phyloP scores from a whole-genome alignment of 2,888 invertebrate genomes.

The Ariolimax columbianus region DNA sequence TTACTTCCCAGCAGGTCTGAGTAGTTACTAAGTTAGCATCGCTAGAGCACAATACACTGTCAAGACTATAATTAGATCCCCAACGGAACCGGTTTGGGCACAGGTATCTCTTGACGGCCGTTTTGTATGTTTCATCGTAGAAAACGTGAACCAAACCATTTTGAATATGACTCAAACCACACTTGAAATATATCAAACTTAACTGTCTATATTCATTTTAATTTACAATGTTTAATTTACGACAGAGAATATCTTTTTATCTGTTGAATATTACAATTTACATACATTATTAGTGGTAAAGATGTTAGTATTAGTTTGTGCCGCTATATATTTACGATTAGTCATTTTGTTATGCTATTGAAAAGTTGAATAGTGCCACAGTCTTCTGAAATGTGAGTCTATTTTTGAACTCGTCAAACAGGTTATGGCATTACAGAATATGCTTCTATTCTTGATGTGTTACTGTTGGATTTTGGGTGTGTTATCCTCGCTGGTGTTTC shows the following conservation, averaged over 20 bases:
- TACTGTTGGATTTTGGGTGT: conserved; percentile 16
- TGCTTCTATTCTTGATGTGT: conserved; percentile 10
- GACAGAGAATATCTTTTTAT: neutral
- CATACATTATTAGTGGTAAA: no score
- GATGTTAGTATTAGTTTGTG: neutral
- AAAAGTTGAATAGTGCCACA: conserved; percentile 25
- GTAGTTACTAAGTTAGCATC: no score
- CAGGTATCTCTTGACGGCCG: no score
- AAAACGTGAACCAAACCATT: neutral
- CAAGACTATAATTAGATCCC: no score
- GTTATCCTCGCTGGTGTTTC: neutral
- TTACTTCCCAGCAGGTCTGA: no score
- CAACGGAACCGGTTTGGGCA: no score
- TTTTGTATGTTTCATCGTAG: neutral
- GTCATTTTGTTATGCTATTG: neutral
- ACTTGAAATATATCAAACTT: neutral
- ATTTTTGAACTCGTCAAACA: conserved; percentile 47
- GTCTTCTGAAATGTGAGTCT: conserved; percentile 21
- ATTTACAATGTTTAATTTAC: neutral
- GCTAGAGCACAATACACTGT: no score
- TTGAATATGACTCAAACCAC: neutral
- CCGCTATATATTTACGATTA: neutral
- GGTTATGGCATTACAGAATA: neutral
- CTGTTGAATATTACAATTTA: no score
- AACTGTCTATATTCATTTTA: neutral